Percentiles rank a stretch among this genome's conserved stretches.
Evolutionary conservation across 2,113 vertebrate genomes (phyloP).

Genomic region (Hydrolagus affinis): DNA sequence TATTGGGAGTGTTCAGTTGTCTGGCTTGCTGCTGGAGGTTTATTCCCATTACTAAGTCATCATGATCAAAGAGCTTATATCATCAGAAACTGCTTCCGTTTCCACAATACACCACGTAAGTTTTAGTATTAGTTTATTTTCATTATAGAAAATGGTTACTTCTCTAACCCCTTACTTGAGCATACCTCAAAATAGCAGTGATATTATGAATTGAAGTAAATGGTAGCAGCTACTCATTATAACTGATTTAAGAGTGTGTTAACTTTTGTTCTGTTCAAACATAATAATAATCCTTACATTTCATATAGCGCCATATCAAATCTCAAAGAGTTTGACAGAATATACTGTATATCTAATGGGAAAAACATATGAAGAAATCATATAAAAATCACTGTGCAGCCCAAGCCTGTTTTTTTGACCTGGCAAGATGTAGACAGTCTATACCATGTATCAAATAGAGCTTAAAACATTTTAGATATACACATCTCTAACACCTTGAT

Average conservation of each 20-base stretch:
- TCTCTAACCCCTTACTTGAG: background rate
- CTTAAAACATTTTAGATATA: background rate
- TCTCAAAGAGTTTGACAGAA: no score
- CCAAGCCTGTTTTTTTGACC: background rate
- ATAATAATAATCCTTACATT: no score
- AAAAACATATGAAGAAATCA: background rate
- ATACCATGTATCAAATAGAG: constrained; percentile 3
- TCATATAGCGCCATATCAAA: no score
- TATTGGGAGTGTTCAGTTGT: no score
- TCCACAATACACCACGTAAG: background rate
- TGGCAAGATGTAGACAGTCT: background rate
- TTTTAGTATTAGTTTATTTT: constrained; percentile 9
- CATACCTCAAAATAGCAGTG: background rate
- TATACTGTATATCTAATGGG: no score
- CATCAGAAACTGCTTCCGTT: background rate
- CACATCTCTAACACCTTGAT: background rate
- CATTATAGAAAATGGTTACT: background rate
- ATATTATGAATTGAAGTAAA: background rate
- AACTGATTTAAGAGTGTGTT: no score
- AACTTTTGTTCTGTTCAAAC: no score
- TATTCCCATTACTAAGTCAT: no score
- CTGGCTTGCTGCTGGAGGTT: no score
- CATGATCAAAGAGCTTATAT: background rate
- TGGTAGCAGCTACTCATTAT: background rate
- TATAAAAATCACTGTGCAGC: background rate